Evolutionary conservation across 2,113 vertebrate species (phyloP).

Genomic region (Cepphus grylle): DNA sequence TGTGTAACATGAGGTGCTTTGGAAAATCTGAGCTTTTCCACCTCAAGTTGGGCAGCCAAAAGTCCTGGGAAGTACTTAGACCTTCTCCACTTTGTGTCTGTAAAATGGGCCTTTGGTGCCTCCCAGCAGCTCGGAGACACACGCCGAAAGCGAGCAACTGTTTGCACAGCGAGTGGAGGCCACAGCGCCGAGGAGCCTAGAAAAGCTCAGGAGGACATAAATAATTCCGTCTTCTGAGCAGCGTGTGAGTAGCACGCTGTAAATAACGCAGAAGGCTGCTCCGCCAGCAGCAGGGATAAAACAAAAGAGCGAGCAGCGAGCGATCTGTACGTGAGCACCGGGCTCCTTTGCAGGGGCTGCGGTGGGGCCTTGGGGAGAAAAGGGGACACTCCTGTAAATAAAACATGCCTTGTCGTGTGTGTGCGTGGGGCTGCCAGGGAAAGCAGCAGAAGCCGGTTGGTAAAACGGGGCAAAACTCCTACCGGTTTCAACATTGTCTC

Average conservation of each 20-base stretch:
- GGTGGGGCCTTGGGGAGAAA: neutral
- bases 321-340: neutral
- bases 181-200: neutral
- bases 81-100: rapidly evolving
- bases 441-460: neutral
- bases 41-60: neutral
- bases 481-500: neutral
- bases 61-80: neutral
- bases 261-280: constrained; percentile 14
- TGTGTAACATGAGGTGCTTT: neutral
- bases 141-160: rapidly evolving
- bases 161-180: neutral
- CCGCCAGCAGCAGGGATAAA: neutral
- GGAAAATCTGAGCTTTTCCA: neutral
- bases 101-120: neutral
- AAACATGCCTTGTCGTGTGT: neutral
- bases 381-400: neutral
- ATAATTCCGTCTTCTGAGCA: neutral
- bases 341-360: neutral
- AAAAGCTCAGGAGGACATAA: neutral
- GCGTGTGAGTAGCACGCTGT: neutral
- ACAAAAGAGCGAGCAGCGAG: neutral
- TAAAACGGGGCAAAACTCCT: neutral
- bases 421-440: neutral
- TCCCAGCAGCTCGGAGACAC: rapidly evolving